Percentiles rank a stretch among this genome's conserved stretches.
Evolutionary conservation across 2,113 vertebrate genomes (phyloP).

Genomic region (Vanacampus margaritifer): DNA sequence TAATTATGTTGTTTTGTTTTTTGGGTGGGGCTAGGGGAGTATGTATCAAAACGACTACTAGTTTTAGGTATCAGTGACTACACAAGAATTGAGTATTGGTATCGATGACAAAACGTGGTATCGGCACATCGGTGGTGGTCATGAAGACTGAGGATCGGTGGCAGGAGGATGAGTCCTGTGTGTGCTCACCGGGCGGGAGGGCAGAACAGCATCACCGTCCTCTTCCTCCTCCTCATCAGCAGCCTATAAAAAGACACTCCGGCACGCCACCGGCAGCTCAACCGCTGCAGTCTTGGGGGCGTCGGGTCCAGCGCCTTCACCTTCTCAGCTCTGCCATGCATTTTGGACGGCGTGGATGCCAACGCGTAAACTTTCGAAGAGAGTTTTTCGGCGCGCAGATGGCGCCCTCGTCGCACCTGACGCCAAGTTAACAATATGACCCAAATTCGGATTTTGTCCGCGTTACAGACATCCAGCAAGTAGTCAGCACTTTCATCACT

Average conservation of each 20-base stretch:
- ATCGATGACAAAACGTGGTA: background rate
- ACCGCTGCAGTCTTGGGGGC: conserved; percentile 20
- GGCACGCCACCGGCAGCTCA: conserved; percentile 42
- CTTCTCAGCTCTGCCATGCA: conserved; percentile 7
- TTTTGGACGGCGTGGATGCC: background rate
- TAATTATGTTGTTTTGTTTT: no score
- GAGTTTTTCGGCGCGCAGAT: conserved; percentile 12
- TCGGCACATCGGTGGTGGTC: background rate
- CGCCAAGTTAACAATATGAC: conserved; percentile 29
- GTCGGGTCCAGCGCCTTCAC: background rate
- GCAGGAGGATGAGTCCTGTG: conserved; percentile 7
- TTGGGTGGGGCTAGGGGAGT: no score
- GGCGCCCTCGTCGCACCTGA: background rate
- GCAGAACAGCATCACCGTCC: conserved; percentile 18
- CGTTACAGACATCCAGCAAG: conserved; percentile 16
- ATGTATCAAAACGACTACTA: no score
- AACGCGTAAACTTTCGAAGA: conserved; percentile 29
- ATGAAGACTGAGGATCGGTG: background rate
- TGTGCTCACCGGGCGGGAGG: conserved; percentile 29
- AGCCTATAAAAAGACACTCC: conserved; percentile 61
- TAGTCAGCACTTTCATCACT: background rate
- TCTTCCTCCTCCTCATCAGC: background rate
- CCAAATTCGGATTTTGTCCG: background rate
- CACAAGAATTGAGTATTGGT: no score
- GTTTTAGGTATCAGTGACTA: no score